Percentiles rank a stretch among this genome's conserved stretches.
phyloP scores from a whole-genome alignment of 2,888 invertebrate species.

The Crepidodera aurea region DNA sequence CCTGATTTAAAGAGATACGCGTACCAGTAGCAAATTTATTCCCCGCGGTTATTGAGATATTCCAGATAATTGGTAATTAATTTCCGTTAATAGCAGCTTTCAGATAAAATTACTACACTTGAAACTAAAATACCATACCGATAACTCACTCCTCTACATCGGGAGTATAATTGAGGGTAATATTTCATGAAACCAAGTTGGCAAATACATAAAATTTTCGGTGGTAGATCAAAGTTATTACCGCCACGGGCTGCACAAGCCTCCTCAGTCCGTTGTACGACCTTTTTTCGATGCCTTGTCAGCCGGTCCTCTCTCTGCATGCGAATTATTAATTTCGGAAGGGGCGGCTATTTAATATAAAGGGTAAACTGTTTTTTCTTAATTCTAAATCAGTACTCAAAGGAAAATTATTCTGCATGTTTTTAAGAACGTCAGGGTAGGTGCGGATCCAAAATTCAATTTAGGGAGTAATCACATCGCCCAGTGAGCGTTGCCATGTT shows the following conservation, averaged over 20 bases:
- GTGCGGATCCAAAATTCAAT: no score
- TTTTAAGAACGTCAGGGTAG: no score
- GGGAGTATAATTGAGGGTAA: slow-evolving; percentile 46
- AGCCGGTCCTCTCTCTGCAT: slow-evolving; percentile 35
- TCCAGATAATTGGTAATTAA: slow-evolving; percentile 40
- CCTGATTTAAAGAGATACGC: slow-evolving; percentile 8
- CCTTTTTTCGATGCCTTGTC: slow-evolving; percentile 32
- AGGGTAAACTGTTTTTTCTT: no score
- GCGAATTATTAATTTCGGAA: slow-evolving; percentile 48
- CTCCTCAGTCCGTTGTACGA: slow-evolving; percentile 5
- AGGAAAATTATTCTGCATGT: no score
- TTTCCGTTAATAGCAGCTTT: slow-evolving; percentile 37
- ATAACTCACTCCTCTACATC: slow-evolving; percentile 45
- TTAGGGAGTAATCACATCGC: no score
- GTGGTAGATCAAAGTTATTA: slow-evolving; percentile 56
- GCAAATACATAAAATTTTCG: slow-evolving; percentile 55
- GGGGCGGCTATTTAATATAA: slow-evolving; percentile 30
- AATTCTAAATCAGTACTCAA: no score
- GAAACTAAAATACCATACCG: slow-evolving; percentile 39
- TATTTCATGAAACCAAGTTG: slow-evolving; percentile 50
- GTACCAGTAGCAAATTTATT: slow-evolving; percentile 26
- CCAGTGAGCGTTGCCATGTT: no score
- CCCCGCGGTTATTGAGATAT: slow-evolving; percentile 32
- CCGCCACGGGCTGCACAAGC: slow-evolving; percentile 47
- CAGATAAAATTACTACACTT: slow-evolving; percentile 39